phyloP scores from a whole-genome alignment of 1,140 invertebrate genomes.

The Pseudomyrmex cubaensis region DNA sequence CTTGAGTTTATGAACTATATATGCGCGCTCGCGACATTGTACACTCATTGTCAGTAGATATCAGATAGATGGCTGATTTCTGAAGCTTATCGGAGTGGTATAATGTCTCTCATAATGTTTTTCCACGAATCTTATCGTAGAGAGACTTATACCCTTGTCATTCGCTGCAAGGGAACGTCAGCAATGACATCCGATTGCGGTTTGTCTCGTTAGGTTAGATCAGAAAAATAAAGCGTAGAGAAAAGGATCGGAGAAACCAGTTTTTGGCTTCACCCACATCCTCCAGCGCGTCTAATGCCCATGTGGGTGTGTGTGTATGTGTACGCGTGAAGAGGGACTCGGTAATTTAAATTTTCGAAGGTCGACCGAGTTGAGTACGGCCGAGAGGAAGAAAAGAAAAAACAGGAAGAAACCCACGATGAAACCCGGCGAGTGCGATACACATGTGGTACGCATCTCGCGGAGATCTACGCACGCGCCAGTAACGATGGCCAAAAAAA shows the following conservation, averaged over 20 bases:
- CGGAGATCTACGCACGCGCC: constrained; percentile 57
- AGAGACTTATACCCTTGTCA: constrained; percentile 13
- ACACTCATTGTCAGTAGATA: neutral
- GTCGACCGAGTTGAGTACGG: constrained; percentile 49
- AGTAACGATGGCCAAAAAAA: constrained; percentile 4
- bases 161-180: constrained; percentile 14
- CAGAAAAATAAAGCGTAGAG: neutral
- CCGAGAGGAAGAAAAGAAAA: constrained; percentile 28
- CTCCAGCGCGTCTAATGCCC: constrained; percentile 34
- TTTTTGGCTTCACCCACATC: constrained; percentile 73
- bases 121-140: constrained; percentile 33
- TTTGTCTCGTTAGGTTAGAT: constrained; percentile 26
- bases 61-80: neutral
- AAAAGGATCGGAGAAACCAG: constrained; percentile 63
- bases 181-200: constrained; percentile 40
- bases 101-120: constrained; percentile 20
- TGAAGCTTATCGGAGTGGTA: constrained; percentile 6
- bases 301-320: neutral
- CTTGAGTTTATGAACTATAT: too few relatives aligned
- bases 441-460: constrained; percentile 70
- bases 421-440: constrained; percentile 22
- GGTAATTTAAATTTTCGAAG: constrained; percentile 74
- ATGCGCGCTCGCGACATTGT: too few relatives aligned
- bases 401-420: constrained; percentile 14
- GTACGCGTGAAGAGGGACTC: constrained; percentile 25